These are phyloP conservation scores for Pterocles burchelli DNA, from an alignment of 2,113 vertebrate genomes.

Conservation along the genomic window DNA sequence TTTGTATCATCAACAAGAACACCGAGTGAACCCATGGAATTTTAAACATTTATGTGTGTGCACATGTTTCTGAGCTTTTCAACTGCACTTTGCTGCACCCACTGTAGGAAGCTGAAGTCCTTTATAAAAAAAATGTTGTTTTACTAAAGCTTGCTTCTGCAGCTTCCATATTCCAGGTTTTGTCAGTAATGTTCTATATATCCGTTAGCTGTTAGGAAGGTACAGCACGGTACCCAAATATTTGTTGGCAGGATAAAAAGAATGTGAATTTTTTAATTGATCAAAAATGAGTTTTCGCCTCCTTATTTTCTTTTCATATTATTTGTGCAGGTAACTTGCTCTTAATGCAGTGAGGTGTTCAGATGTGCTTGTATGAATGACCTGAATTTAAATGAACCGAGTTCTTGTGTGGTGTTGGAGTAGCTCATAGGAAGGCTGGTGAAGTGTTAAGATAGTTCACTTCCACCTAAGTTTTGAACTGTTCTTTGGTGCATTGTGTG, in stretches of 20 bases:
- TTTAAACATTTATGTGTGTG: not conserved
- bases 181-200: not conserved
- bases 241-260: not conserved
- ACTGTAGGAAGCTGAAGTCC: not conserved
- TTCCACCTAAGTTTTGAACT: not conserved
- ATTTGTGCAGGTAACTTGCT: not conserved
- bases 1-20: not conserved
- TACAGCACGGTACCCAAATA: not conserved
- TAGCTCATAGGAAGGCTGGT: not conserved
- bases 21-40: not conserved
- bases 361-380: not conserved
- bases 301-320: not conserved
- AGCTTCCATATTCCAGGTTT: not conserved
- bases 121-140: not conserved
- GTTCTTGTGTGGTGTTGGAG: not conserved
- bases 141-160: not conserved
- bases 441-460: not conserved
- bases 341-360: not conserved
- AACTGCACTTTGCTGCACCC: not conserved
- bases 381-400: not conserved
- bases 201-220: not conserved
- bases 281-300: not conserved
- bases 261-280: not conserved
- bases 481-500: not conserved
- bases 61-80: not conserved